Base-by-base conservation (phyloP, 2,113 vertebrate genomes). In the Myotis lucifugus region DNA sequence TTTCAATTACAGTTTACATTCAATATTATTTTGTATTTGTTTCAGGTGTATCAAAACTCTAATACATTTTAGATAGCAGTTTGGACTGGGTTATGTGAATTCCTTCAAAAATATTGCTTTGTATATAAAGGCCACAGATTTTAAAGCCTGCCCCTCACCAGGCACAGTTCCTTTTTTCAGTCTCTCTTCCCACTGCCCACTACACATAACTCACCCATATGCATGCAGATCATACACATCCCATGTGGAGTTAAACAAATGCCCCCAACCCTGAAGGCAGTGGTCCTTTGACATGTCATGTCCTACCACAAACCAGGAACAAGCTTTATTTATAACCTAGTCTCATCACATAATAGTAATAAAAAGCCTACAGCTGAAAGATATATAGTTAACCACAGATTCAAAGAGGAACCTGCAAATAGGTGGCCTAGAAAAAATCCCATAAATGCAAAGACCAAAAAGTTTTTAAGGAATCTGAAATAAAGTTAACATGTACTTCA, bases 381-480 rank as follows among this genome's bases (percentile, higher is more conserved):
- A 52, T 3, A 8, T 27, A 66, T 87, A 94, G 96, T 91, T 95
- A 96, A 88, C 85, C 48, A 88, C 3, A 70, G 6, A 50, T 64
- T 59, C 54, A 85, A 95, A 85, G 9, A 95, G 72, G 4, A 74
- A 83, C 73, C 29, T 40, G 12, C 18, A 97, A 86, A 59, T 61
- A 83, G 50, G 64, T 6, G 6, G 77, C 32, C 42, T 85, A 56
- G 90, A 81, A 94, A 87, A 85, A 79, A 67, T 59, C 32, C 40
- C 42, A 50, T 50, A 84, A 84, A 81, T 61, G 13, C 23, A 95
- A 25, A 93, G 69, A 83, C 15, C 50, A 91, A 92, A 19, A 85
- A 40, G 34, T 50, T 93, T 85, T 84, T 76, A 93, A 92, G 29
- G 27, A 86, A 96, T 76, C 32, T 86, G 78, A 96, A 95, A 70